These are phyloP conservation scores for Cladorhizidae sp. DNA, from an alignment of 37 sponge, comb jelly and placozoan species.

Conservation along the genomic window DNA sequence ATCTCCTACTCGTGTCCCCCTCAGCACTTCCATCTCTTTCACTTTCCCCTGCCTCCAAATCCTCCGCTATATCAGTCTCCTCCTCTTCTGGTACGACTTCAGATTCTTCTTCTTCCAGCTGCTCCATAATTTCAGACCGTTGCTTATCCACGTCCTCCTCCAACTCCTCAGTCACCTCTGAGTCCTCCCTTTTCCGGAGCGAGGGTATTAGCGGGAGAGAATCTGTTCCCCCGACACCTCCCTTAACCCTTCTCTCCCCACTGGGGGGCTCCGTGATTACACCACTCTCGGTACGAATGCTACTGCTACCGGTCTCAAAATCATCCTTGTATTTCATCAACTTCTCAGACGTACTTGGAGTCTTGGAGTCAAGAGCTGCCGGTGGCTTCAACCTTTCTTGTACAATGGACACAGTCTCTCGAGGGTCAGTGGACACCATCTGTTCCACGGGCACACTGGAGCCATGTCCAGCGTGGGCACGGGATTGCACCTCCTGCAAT, in stretches of 20 bases:
- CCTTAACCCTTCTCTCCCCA: not conserved
- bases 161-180: not conserved
- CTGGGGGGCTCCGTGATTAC: not conserved
- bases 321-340: slow-evolving; percentile 39
- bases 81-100: slow-evolving; percentile 6
- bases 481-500: slow-evolving; percentile 42
- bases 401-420: slow-evolving; percentile 46
- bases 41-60: slow-evolving; percentile 14
- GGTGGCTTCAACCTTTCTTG: not conserved
- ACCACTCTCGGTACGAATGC: not conserved
- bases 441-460: no score
- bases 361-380: not conserved
- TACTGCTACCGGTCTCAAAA: slow-evolving; percentile 26
- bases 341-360: not conserved
- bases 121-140: not conserved
- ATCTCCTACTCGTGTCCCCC: not conserved
- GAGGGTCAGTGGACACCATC: slow-evolving; percentile 26
- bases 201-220: slow-evolving; percentile 14
- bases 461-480: no score
- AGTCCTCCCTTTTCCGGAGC: not conserved
- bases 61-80: slow-evolving; percentile 14
- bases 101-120: slow-evolving; percentile 2
- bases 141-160: not conserved
- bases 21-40: not conserved
- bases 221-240: not conserved